These are phyloP conservation scores for Scaptomyza reducta DNA, from an alignment of 2,888 invertebrate genomes.

Conservation along the genomic window DNA sequence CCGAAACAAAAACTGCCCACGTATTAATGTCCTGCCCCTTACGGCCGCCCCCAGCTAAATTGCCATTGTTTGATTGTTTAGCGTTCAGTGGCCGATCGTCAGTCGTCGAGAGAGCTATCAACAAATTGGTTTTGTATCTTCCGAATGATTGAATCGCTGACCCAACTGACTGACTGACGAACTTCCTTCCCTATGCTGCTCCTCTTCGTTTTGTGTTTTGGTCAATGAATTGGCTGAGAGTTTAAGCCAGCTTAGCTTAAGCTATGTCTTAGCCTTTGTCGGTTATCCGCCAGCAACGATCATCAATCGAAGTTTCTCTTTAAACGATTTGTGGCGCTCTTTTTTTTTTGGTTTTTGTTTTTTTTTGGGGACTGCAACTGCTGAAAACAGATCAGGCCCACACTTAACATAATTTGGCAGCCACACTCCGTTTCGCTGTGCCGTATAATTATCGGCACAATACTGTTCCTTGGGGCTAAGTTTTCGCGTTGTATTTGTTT, in stretches of 20 bases:
- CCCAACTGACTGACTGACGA: slow-evolving; percentile 25
- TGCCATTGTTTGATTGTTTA: slow-evolving; percentile 52
- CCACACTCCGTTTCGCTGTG: slow-evolving; percentile 70
- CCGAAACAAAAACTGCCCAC: slow-evolving; percentile 44
- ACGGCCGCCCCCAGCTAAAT: slow-evolving; percentile 46
- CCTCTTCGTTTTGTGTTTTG: slow-evolving; percentile 12
- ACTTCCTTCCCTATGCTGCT: slow-evolving; percentile 26
- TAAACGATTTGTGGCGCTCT: slow-evolving; percentile 72
- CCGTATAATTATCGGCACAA: slow-evolving; percentile 81
- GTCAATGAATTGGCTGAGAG: slow-evolving; percentile 62
- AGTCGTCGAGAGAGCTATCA: slow-evolving; percentile 64
- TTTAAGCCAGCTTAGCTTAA: slow-evolving; percentile 49
- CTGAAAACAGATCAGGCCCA: slow-evolving; percentile 78
- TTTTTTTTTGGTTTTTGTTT: slow-evolving; percentile 14
- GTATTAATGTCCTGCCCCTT: slow-evolving; percentile 60
- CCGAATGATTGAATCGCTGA: slow-evolving; percentile 73
- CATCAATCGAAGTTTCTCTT: slow-evolving; percentile 69
- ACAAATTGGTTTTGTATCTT: slow-evolving; percentile 78
- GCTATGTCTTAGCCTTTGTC: slow-evolving; percentile 60
- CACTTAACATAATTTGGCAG: slow-evolving; percentile 84
- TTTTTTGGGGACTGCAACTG: slow-evolving; percentile 51
- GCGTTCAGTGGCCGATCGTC: slow-evolving; percentile 63
- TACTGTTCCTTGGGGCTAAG: slow-evolving; percentile 52
- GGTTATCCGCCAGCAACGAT: slow-evolving; percentile 73
- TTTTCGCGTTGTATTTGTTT: slow-evolving; percentile 70